phyloP scores from a whole-genome alignment of 2,888 invertebrate genomes.

The Caenorhabditis drosophilae region DNA sequence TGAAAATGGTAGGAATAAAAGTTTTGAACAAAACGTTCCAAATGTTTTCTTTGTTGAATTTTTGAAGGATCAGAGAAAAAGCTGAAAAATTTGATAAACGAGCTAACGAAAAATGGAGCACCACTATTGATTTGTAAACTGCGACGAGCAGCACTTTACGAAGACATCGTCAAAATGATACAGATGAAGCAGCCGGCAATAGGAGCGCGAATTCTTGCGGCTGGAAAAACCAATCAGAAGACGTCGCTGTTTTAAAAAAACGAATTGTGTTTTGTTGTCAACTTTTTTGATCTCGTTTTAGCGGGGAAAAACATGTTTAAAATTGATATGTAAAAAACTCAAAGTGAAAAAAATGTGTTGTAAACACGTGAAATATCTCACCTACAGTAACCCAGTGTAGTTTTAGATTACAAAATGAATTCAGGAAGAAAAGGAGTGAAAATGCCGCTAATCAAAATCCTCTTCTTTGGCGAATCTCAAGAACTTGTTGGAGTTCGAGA shows the following conservation, averaged over 20 bases:
- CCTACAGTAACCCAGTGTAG: too few species aligned
- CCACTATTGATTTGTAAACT: conserved; percentile 30
- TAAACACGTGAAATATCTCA: not conserved
- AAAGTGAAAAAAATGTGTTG: not conserved
- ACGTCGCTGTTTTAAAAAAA: not conserved
- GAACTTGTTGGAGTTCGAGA: conserved; percentile 43
- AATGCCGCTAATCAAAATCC: conserved; percentile 25
- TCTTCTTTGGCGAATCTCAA: conserved; percentile 51
- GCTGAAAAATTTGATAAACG: conserved; percentile 14
- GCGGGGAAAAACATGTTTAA: too few species aligned
- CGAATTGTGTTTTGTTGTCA: conserved; percentile 1
- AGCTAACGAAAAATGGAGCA: conserved; percentile 10
- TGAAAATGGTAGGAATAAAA: conserved; percentile 14
- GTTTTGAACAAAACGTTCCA: not conserved
- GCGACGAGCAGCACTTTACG: conserved; percentile 26
- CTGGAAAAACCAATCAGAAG: not conserved
- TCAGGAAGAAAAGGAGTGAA: too few species aligned
- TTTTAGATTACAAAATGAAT: not conserved
- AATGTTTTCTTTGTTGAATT: not conserved
- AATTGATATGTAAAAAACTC: too few species aligned
- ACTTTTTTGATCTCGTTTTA: not conserved
- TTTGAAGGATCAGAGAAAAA: conserved; percentile 27
- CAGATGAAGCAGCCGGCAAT: conserved; percentile 14
- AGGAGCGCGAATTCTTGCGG: conserved; percentile 10
- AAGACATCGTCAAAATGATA: conserved; percentile 32